These are phyloP conservation scores for Chionoecetes opilio DNA, from an alignment of 1,140 invertebrate genomes.

Conservation along the genomic window DNA sequence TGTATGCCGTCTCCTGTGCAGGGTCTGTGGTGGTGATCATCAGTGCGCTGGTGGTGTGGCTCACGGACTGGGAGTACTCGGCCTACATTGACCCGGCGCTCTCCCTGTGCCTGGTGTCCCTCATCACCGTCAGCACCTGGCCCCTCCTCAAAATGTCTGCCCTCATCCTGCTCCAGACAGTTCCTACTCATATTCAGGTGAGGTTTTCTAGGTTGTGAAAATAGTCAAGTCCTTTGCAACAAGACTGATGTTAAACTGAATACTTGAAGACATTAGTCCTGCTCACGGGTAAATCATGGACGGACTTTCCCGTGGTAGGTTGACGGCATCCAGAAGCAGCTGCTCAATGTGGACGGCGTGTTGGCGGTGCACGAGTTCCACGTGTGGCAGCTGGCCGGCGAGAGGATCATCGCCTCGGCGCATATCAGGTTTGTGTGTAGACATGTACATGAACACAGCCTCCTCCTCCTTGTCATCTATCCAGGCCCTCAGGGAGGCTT, in stretches of 20 bases:
- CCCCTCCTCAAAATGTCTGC: constrained; percentile 94
- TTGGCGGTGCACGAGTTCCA: constrained; percentile 97
- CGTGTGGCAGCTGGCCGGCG: constrained; percentile 96
- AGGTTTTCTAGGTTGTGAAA: background rate
- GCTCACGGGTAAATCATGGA: background rate
- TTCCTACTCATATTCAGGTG: constrained; percentile 94
- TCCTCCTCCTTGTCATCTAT: no score
- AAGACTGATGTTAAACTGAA: no score
- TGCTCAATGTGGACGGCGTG: constrained; percentile 94
- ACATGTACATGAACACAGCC: background rate
- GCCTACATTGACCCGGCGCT: constrained; percentile 97
- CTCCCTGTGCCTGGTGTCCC: constrained; percentile 91
- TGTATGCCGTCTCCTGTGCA: no score
- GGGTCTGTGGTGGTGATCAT: constrained; percentile 98
- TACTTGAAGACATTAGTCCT: background rate
- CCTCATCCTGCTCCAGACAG: constrained; percentile 94
- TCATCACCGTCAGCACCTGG: constrained; percentile 94
- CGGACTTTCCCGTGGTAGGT: constrained; percentile 67
- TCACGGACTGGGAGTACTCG: constrained; percentile 90
- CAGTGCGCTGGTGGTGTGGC: constrained; percentile 95
- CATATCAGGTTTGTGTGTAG: constrained; percentile 88
- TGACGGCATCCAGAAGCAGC: constrained; percentile 89
- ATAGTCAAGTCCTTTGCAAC: no score
- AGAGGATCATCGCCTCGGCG: constrained; percentile 96
- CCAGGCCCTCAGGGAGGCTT: no score